These are phyloP conservation scores for Neosalanx taihuensis DNA, from an alignment of 2,797 vertebrate genomes.

Conservation along the genomic window DNA sequence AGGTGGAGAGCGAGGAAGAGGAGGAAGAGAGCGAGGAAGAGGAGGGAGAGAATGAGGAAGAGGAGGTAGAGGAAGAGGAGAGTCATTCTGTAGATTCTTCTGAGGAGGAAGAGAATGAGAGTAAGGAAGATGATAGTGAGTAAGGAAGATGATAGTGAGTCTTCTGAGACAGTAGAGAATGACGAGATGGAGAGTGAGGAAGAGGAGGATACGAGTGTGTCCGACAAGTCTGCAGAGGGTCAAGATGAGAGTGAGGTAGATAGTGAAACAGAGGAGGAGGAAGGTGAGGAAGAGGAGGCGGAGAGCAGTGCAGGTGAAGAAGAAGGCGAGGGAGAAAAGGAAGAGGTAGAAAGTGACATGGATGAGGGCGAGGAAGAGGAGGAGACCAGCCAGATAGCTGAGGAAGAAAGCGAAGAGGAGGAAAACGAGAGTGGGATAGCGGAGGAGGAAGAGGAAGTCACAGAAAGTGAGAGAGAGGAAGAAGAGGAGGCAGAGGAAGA, in stretches of 20 bases:
- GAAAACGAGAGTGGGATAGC: neutral
- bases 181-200: neutral
- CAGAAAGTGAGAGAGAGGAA: accelerated
- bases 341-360: accelerated
- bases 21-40: neutral
- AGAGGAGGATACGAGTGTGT: neutral
- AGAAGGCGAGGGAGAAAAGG: accelerated
- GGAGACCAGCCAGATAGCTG: accelerated
- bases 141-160: neutral
- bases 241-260: neutral
- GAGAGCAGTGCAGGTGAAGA: neutral
- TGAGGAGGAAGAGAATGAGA: neutral
- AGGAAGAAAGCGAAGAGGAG: accelerated
- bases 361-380: neutral
- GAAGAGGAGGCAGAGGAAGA: neutral
- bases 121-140: no score
- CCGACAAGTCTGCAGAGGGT: neutral
- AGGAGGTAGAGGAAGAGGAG: neutral
- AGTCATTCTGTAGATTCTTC: no score
- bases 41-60: no score
- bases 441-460: neutral
- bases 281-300: neutral
- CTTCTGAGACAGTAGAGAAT: neutral
- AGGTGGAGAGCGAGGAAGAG: neutral
- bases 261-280: neutral